These are phyloP conservation scores for Protophormia terraenovae DNA, from an alignment of 2,888 invertebrate genomes.

Conservation along the genomic window DNA sequence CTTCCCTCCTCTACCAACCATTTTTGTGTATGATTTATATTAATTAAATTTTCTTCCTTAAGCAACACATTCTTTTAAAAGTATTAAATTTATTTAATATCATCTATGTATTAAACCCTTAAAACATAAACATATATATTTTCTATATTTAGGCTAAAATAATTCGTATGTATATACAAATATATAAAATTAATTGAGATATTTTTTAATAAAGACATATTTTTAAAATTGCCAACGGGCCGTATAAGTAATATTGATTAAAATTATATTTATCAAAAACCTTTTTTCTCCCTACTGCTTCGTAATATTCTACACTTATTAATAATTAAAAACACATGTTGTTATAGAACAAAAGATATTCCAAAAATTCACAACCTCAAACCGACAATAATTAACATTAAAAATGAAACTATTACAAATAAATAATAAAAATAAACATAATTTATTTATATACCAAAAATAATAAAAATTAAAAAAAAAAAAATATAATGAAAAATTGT, in stretches of 20 bases:
- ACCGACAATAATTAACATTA: constrained; percentile 31
- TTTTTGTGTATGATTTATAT: too few relatives aligned
- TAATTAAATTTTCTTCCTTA: too few relatives aligned
- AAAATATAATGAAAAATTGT: constrained; percentile 4
- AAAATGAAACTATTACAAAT: constrained; percentile 1
- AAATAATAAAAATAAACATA: constrained; percentile 38
- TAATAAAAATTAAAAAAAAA: not conserved
- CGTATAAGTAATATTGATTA: not conserved
- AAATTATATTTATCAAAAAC: not conserved
- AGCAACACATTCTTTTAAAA: too few relatives aligned
- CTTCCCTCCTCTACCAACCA: too few relatives aligned
- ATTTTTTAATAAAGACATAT: not conserved
- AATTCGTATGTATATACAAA: too few relatives aligned
- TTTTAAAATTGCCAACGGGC: not conserved
- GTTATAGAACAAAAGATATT: not conserved
- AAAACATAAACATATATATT: too few relatives aligned
- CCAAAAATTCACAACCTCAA: constrained; percentile 23
- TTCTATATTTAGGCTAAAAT: too few relatives aligned
- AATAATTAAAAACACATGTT: constrained; percentile 49
- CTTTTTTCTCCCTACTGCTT: not conserved
- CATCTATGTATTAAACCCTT: too few relatives aligned
- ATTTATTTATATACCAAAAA: constrained; percentile 22
- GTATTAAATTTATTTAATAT: too few relatives aligned
- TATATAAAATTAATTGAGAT: not conserved
- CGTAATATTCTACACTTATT: not conserved